Evolutionary conservation across 1,140 invertebrate genomes (phyloP), one percentile per base, ranked within the genome.

Genomic region (Solen grandis): DNA sequence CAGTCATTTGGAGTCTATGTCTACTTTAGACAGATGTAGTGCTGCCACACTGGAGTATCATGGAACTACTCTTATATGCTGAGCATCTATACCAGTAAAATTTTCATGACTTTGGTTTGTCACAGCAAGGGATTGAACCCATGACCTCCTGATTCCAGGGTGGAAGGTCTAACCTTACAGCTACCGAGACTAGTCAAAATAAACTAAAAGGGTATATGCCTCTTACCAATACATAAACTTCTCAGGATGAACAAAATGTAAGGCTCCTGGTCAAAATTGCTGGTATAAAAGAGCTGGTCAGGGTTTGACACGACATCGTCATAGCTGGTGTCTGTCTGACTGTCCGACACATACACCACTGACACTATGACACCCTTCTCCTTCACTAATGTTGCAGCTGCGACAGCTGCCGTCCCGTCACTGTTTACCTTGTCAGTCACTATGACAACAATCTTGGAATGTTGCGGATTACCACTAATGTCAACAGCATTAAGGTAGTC

Each of bases 201-300:
- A n/a, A n/a, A n/a, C 8, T 46, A 46, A 46, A 46, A 46, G 19
- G 8, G 41, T 10, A 46, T 8, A 46, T 46, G 19, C 19, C 8
- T 8, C 68, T 5, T 70, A 70, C 68, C 68, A 46, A 55, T 70
- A 29, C 69, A 73, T 5, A 55, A 52, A 59, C 69, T 73, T 25
- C 52, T 73, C 5, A 73, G n/a, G 8, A 73, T 57, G 36, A 73
- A 57, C 35, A 57, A 52, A 38, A 10, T 46, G 19, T 73, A 59
- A 10, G 69, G 55, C 0, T 16, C 0, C 13, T 38, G 5, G 59
- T 59, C 31, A 73, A 73, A 73, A 8, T 29, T 57, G 4, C 38
- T 2, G 5, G 52, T n/a, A 25, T 36, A 73, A 35, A 73, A 73
- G 22, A 73, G 52, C 4, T 57, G 38, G 41, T 73, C 69, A 38